phyloP scores from a whole-genome alignment of 2,888 invertebrate species.

The Ophion slaviceki region DNA sequence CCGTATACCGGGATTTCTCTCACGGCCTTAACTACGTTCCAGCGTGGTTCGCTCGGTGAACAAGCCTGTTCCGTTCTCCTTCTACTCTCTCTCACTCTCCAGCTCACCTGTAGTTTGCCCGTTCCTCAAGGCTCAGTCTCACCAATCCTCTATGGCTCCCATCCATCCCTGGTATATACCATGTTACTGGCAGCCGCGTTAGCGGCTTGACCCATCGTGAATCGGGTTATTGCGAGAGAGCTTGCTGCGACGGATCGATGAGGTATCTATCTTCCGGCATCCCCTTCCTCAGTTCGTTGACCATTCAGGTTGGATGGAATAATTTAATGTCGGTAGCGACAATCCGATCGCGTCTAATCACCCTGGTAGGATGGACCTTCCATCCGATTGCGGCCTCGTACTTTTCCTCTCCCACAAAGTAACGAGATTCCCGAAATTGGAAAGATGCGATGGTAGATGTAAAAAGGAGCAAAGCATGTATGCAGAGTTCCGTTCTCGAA shows the following conservation, averaged over 20 bases:
- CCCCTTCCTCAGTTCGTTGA: slow-evolving; percentile 20
- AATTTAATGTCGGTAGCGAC: slow-evolving; percentile 8
- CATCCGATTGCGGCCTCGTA: too few species aligned
- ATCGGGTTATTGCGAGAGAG: slow-evolving; percentile 62
- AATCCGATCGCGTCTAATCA: not conserved
- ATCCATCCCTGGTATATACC: slow-evolving; percentile 24
- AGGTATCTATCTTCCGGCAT: slow-evolving; percentile 32
- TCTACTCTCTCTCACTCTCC: slow-evolving; percentile 25
- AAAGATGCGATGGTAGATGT: not conserved
- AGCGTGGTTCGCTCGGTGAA: slow-evolving; percentile 42
- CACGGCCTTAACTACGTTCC: slow-evolving; percentile 58
- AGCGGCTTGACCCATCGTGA: slow-evolving; percentile 55
- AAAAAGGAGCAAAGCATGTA: not conserved
- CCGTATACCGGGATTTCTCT: slow-evolving; percentile 41
- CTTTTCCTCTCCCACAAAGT: not conserved
- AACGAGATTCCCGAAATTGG: not conserved
- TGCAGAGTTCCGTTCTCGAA: slow-evolving; percentile 20
- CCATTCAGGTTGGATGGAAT: slow-evolving; percentile 1
- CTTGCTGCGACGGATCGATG: slow-evolving; percentile 53
- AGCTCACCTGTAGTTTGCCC: slow-evolving; percentile 29
- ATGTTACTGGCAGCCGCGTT: slow-evolving; percentile 44
- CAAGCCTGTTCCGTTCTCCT: slow-evolving; percentile 52
- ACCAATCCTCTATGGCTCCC: slow-evolving; percentile 28
- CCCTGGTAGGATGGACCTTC: not conserved
- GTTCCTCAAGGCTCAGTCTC: slow-evolving; percentile 31